These are phyloP conservation scores for Prunella strophiata DNA, from an alignment of 2,797 vertebrate species.

Conservation along the genomic window DNA sequence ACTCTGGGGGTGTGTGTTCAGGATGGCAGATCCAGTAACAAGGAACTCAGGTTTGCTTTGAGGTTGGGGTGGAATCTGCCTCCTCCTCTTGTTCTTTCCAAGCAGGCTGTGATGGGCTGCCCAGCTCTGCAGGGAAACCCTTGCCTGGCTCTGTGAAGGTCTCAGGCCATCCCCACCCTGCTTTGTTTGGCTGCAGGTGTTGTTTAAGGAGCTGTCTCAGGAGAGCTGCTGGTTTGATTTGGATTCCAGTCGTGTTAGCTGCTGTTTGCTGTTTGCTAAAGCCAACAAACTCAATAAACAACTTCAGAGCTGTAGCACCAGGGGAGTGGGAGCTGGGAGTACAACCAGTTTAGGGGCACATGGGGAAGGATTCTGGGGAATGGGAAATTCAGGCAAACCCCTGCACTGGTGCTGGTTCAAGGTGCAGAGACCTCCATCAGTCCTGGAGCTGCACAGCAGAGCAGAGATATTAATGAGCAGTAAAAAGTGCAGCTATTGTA, in stretches of 20 bases:
- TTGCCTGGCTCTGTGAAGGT: background rate
- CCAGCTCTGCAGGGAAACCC: background rate
- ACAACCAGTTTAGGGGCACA: background rate
- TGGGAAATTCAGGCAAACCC: background rate
- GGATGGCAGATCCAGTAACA: background rate
- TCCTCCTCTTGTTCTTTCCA: background rate
- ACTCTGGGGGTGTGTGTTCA: rapidly evolving
- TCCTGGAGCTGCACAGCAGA: background rate
- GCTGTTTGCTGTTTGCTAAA: background rate
- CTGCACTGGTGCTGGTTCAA: background rate
- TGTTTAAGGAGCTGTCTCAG: background rate
- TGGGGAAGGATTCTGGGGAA: background rate
- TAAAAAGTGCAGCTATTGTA: background rate
- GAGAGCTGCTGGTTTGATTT: background rate
- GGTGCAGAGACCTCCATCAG: background rate
- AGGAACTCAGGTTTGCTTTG: background rate
- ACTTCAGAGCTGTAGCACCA: background rate
- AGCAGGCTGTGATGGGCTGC: background rate
- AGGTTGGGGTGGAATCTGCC: background rate
- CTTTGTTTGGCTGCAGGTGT: background rate
- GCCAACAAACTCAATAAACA: background rate
- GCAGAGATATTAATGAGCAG: background rate
- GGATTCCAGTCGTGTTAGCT: background rate
- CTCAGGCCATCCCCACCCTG: background rate
- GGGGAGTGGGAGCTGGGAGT: background rate